A percentile compares a stretch with the other conserved stretches of the same genome.
Evolutionary conservation across 2,888 invertebrate genomes (phyloP).

Genomic region (Molorchus minor): DNA sequence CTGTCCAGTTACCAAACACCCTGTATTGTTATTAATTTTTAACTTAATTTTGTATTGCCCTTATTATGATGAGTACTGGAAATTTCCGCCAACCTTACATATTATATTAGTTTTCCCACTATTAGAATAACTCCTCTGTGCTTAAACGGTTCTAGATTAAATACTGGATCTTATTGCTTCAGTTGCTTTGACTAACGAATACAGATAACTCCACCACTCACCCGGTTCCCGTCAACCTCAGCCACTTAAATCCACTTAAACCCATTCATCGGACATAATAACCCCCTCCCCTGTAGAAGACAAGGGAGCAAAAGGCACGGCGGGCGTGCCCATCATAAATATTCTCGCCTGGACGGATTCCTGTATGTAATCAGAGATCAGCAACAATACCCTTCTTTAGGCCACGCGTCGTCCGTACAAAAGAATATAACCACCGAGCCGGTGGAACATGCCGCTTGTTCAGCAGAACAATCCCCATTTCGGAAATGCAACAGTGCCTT

Average conservation of each 20-base stretch:
- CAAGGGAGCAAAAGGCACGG: constrained; percentile 7
- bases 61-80: too few species aligned
- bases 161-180: too few species aligned
- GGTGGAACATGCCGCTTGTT: constrained; percentile 42
- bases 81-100: too few species aligned
- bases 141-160: too few species aligned
- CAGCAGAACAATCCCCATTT: constrained; percentile 37
- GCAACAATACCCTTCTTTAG: constrained; percentile 58
- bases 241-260: neutral
- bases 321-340: constrained; percentile 41
- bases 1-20: too few species aligned
- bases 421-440: constrained; percentile 41
- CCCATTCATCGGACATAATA: neutral
- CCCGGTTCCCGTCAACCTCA: neutral
- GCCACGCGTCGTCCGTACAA: constrained; percentile 39
- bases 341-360: constrained; percentile 50
- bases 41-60: too few species aligned
- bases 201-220: too few species aligned
- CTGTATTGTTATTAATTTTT: too few species aligned
- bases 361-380: constrained; percentile 53
- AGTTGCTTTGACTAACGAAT: too few species aligned
- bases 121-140: too few species aligned
- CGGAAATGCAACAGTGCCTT: constrained; percentile 28
- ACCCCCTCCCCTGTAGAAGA: constrained; percentile 4
- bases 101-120: too few species aligned